Percentiles rank a stretch among this genome's conserved stretches.
These are phyloP conservation scores for Crossocerus cetratus DNA, from an alignment of 2,888 invertebrate species.

Conservation along the genomic window DNA sequence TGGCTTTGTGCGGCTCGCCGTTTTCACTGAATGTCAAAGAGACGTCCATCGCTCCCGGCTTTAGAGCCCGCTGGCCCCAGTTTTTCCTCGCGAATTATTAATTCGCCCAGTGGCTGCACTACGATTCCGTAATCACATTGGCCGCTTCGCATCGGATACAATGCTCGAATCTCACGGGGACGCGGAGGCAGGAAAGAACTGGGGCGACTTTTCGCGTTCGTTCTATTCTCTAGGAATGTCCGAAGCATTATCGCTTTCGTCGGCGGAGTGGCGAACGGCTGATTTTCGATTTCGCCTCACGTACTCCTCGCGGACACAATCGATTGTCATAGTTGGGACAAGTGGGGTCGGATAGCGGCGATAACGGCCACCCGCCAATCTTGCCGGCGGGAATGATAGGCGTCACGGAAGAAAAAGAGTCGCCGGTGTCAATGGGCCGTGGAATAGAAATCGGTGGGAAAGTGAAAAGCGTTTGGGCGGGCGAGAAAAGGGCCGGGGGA, in stretches of 20 bases:
- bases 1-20: background rate
- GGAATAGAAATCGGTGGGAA: background rate
- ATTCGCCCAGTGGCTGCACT: too few relatives aligned
- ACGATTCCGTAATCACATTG: too few relatives aligned
- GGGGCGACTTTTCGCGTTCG: too few relatives aligned
- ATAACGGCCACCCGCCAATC: constrained; percentile 8
- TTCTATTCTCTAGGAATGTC: too few relatives aligned
- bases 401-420: constrained; percentile 7
- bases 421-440: background rate
- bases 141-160: too few relatives aligned
- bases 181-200: too few relatives aligned
- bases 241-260: too few relatives aligned
- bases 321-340: constrained; percentile 13
- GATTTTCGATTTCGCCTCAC: constrained; percentile 22
- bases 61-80: too few relatives aligned
- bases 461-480: background rate
- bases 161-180: too few relatives aligned
- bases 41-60: background rate
- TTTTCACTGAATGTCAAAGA: background rate
- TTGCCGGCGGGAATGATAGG: constrained; percentile 15
- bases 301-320: constrained; percentile 10
- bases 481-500: too few relatives aligned
- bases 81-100: too few relatives aligned
- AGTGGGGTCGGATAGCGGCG: constrained; percentile 6
- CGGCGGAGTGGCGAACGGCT: constrained; percentile 4